phyloP scores from a whole-genome alignment of 2,113 vertebrate genomes.

The Rhinopomastus cyanomelas region DNA sequence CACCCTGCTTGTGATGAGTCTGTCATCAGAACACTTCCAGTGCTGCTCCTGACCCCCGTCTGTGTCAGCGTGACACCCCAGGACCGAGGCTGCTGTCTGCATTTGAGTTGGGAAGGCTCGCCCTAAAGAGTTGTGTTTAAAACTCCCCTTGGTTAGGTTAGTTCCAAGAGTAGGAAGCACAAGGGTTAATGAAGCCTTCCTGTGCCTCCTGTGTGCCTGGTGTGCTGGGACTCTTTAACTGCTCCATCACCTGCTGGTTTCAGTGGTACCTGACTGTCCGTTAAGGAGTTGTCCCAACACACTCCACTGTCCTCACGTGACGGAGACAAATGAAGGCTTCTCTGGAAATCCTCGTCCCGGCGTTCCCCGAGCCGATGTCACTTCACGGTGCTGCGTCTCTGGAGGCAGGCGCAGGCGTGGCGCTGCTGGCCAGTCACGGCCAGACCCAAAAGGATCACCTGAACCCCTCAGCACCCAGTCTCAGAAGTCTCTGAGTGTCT shows the following conservation, averaged over 20 bases:
- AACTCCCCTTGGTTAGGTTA: neutral
- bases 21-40: neutral
- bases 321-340: conserved; percentile 41
- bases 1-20: no score
- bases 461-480: neutral
- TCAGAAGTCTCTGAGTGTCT: neutral
- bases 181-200: conserved; percentile 61
- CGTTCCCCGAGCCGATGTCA: conserved; percentile 6
- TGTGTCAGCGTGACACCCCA: neutral
- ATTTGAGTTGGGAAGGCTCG: neutral
- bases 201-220: conserved; percentile 59
- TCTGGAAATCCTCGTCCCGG: conserved; percentile 9
- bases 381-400: no score
- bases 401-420: neutral
- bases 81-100: neutral
- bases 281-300: conserved; percentile 59
- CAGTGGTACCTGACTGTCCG: conserved; percentile 52
- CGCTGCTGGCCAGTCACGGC: neutral
- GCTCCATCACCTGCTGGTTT: conserved; percentile 66
- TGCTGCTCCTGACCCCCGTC: neutral
- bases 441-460: neutral
- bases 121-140: neutral
- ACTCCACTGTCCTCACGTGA: conserved; percentile 46
- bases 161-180: conserved; percentile 31
- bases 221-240: conserved; percentile 65